Base-by-base conservation (phyloP, 2,797 vertebrate genomes). In the Chelon labrosus region DNA sequence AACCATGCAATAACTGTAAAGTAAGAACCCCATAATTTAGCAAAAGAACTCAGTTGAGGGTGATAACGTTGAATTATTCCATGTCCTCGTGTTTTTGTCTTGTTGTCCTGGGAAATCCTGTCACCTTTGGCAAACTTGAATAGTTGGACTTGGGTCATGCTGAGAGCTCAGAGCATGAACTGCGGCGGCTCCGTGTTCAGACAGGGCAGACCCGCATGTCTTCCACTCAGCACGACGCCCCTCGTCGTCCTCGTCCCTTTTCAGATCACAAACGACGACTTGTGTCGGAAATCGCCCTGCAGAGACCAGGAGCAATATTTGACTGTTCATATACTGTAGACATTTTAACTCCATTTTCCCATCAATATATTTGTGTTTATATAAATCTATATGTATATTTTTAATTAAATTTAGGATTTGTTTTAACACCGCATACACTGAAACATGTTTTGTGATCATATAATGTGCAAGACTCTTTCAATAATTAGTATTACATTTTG, bases 251-350 rank as follows among this genome's bases (percentile, higher is more conserved):
- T 22, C 58, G 10, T 41, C 61, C 68, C 17, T 12, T 69, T 83
- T 97, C 95, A 99, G 88, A 99, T 99, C 91, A 99, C 96, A 44
- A 99, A 99, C 0, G 98, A 99, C 1, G 98, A 99, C 90, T 99
- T 99, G 94, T 99, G 98, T 85, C 97, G 95, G 94, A 99, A 99
- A 92, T 99, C 96, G 0, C 98, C 98, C 98, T 99, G 93, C 7
- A 38, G 77, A 87, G 7, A 65, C 38, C 42, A 44, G 41, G 13
- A 5, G 12, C 5, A 16, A 5, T 16, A 42, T 14, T 16, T 42
- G 3, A 42, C 14, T 4, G 4, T 8, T 41, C 39, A 41, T 1
- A 41, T 14, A 14, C 1, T 3, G 39, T 5, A 41, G 0, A 41
- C 41, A 6, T 16, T 42, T 5, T 14, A 12, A 11, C 10, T 14